phyloP scores from a whole-genome alignment of 2,888 invertebrate genomes.

The Thereva nobilitata region DNA sequence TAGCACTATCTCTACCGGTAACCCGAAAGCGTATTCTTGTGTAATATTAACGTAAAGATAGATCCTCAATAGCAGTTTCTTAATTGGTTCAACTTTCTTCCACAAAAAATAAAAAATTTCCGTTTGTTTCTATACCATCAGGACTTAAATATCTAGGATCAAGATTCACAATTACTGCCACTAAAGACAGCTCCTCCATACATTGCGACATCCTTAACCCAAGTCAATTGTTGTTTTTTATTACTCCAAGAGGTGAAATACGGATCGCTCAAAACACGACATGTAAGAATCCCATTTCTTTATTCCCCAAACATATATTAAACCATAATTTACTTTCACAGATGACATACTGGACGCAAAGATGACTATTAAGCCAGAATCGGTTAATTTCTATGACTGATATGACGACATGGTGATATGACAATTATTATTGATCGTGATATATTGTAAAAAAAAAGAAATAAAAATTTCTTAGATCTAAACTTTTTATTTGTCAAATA shows the following conservation, averaged over 20 bases:
- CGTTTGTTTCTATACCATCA: slow-evolving; percentile 30
- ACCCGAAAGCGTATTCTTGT: no score
- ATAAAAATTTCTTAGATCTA: no score
- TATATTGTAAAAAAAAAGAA: no score
- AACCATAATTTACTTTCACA: slow-evolving; percentile 16
- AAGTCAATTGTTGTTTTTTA: slow-evolving; percentile 24
- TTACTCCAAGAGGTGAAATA: slow-evolving; percentile 28
- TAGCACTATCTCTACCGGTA: no score
- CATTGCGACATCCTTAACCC: slow-evolving; percentile 25
- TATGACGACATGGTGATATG: no score
- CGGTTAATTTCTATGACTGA: neutral
- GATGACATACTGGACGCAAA: slow-evolving; percentile 27
- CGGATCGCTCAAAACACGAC: slow-evolving; percentile 25
- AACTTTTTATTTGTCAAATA: no score
- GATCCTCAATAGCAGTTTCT: no score
- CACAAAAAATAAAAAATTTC: neutral
- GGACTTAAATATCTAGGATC: slow-evolving; percentile 49
- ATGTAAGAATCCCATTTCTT: slow-evolving; percentile 31
- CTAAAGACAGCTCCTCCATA: slow-evolving; percentile 24
- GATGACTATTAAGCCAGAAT: slow-evolving; percentile 30
- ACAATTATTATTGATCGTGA: no score
- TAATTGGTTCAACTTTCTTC: no score
- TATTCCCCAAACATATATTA: neutral
- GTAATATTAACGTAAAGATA: no score
- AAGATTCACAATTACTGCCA: slow-evolving; percentile 43